Evolutionary conservation across 2,888 invertebrate species (phyloP), one percentile per base, ranked within the genome.

Genomic region (Aleiodes testaceus): DNA sequence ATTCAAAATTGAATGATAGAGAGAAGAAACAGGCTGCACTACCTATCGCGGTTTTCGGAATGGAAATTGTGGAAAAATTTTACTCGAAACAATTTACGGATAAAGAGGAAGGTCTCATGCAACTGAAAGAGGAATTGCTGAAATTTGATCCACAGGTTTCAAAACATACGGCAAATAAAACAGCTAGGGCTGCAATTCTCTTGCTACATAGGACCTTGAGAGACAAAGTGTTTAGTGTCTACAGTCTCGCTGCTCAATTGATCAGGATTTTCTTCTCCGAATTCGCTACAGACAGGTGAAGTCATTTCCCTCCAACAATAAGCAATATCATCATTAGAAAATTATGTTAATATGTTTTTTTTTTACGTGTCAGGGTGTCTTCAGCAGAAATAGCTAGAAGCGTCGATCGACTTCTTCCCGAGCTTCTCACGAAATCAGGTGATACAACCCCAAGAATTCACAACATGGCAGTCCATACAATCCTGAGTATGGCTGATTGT

Each of bases 41-140:
- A 72, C 96, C 97, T 0, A 96, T 97, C 81, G 90, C 97, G 68
- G 95, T 97, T 50, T 97, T 97, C 88, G 97, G 97, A 71, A 93
- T 93, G 87, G 93, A 95, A 66, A 87, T 97, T 89, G 97, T 97
- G 1, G 96, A 97, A 86, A 94, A 95, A 83, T 95, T 96, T 87
- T 96, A 95, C 87, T 95, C 96, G 4, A 95, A 96, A 81, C 95
- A 95, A 86, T 97, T 94, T 87, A 91, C 95, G 55, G 96, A 96
- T 85, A 95, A 96, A 82, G 96, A 96, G 84, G 95, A 96, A 81
- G 96, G 96, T 0, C 86, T 97, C n/a, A 90, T 92, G 74, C 90
- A 92, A 16, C 87, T 96, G 52, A 90, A 91, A 79, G 90, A 90
- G 69, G 90, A 90, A 74, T 80, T 92, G 50, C 82, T 88, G 63